Evolutionary conservation across 2,888 invertebrate genomes (phyloP).

Genomic region (Brachyptera risi): DNA sequence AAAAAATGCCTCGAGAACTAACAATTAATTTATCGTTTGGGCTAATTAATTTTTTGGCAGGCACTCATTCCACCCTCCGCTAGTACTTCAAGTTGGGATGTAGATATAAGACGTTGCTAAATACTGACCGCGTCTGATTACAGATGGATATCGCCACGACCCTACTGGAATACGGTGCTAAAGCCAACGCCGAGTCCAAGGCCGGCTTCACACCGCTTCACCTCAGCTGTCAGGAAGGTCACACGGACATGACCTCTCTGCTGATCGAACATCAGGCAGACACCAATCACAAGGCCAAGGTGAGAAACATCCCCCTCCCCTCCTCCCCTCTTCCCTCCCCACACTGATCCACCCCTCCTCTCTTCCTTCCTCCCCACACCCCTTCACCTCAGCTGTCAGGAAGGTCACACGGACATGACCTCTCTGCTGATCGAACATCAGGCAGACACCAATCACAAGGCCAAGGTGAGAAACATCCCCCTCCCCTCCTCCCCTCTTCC

Average conservation of each 20-base stretch:
- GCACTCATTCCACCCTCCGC: no score
- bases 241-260: constrained; percentile 90
- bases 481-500: no score
- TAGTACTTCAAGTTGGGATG: no score
- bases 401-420: constrained; percentile 93
- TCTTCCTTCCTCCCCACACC: constrained; percentile 77
- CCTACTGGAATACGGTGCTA: constrained; percentile 87
- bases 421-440: constrained; percentile 87
- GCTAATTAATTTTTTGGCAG: no score
- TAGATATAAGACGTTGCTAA: no score
- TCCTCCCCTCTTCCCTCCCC: no score
- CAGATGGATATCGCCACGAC: constrained; percentile 92
- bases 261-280: constrained; percentile 86
- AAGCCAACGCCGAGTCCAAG: constrained; percentile 88
- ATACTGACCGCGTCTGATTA: no score
- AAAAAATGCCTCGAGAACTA: no score
- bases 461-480: constrained; percentile 78
- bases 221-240: constrained; percentile 91
- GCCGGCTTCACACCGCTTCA: constrained; percentile 96
- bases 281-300: constrained; percentile 81
- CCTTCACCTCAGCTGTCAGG: constrained; percentile 87
- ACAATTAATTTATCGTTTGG: background rate
- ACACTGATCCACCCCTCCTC: no score
- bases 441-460: constrained; percentile 77
- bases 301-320: constrained; percentile 39